Evolutionary conservation across 35 echinoderm and acorn worm species (phyloP), one percentile per base, ranked within the genome.

Genomic region (Ophiothrix spiculata): DNA sequence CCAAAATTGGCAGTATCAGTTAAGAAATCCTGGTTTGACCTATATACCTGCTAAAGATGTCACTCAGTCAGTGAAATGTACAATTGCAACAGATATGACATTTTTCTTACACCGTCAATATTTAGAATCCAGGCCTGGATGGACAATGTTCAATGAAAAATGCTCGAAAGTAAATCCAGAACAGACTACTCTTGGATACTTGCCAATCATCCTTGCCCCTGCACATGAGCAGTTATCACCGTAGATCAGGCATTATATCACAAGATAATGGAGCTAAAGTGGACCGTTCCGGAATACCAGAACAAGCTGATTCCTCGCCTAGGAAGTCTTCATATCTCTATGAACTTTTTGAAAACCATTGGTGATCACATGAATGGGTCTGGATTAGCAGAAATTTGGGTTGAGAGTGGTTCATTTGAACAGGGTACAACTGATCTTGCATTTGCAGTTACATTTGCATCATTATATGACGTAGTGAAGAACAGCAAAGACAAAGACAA

Each of bases 211-310:
- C 41, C 87, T 36, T 33, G 87, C 79, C 41, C 87, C 87, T 17
- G 87, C 64, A 13, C 79, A 82, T 83, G 87, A 89, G 36, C 31
- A 78, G 76, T 78, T 14, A 11, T 78, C 1, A 90, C 88, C 40
- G 89, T 91, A 0, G 89, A 91, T 69, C 37, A 91, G 42, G 89
- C 82, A 1, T 40, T 91, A 19, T 91, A 25, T 34, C 32, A 1
- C 21, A 79, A 85, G 45, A 31, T 90, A 33, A 85, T 90, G 88
- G 88, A 90, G 38, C 36, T 90, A 6, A 90, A 90, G 78, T 90
- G 88, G 88, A 16, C 81, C 21, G 21, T 56, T 1, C 81, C 81
- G 33, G 74, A 90, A 79, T 77, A 85, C 32, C 3, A 82, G 11
- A n/a, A 80, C 12, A 56, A n/a, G 0, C 80, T 81, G 8, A 84